phyloP scores from a whole-genome alignment of 35 echinoderm and acorn worm genomes.

The Stichopus chloronotus region DNA sequence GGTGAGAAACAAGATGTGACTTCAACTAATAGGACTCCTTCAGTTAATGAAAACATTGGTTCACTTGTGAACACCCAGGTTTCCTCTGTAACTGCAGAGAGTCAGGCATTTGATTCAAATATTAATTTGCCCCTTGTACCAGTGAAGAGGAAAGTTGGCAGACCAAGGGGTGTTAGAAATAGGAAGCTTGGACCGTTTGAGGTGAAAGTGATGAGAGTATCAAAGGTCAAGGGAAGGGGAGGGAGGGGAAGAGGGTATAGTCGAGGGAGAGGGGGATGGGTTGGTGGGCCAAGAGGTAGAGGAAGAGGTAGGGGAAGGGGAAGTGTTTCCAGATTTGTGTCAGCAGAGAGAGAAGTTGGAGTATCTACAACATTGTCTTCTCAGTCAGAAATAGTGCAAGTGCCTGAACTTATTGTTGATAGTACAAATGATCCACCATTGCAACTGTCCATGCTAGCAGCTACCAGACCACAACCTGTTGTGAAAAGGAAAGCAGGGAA shows the following conservation, averaged over 20 bases:
- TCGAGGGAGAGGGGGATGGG: slow-evolving; percentile 35
- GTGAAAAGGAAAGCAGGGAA: neutral
- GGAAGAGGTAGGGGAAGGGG: slow-evolving; percentile 21
- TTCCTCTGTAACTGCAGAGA: neutral
- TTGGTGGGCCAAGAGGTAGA: slow-evolving; percentile 29
- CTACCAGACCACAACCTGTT: neutral
- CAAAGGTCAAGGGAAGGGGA: slow-evolving; percentile 36
- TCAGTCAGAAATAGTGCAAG: slow-evolving; percentile 41
- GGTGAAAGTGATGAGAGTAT: slow-evolving; percentile 36
- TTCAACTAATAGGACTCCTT: neutral
- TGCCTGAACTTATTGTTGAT: slow-evolving; percentile 39
- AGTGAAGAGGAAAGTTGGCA: slow-evolving; percentile 48
- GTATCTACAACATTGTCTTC: neutral
- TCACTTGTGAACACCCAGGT: neutral
- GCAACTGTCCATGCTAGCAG: neutral
- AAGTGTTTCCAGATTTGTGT: slow-evolving; percentile 14
- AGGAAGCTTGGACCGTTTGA: slow-evolving; percentile 37
- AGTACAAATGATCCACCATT: slow-evolving; percentile 22
- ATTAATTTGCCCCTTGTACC: neutral
- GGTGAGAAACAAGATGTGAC: neutral
- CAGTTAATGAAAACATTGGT: neutral
- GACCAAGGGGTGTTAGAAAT: slow-evolving; percentile 32
- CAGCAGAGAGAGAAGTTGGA: slow-evolving; percentile 7
- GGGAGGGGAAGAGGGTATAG: slow-evolving; percentile 34
- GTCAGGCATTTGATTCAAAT: neutral